A percentile compares a stretch with the other conserved stretches of the same genome.
Conservation (phyloP, 2,797 vertebrate species). For the Cephalopachus bancanus region DNA sequence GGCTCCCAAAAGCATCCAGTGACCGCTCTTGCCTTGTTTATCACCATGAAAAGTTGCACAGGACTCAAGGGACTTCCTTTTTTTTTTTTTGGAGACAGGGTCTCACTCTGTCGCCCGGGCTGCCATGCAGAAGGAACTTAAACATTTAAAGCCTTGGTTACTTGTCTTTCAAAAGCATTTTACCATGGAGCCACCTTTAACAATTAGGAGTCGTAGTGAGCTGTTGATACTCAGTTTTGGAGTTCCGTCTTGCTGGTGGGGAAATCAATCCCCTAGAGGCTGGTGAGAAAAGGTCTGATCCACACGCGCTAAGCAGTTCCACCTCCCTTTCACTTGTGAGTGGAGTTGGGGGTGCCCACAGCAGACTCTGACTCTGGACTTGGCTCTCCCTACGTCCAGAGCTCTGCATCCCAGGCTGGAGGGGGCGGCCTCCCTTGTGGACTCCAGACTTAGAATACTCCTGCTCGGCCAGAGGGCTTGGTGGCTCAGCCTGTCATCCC, state of each 20-base stretch:
- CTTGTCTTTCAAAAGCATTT: slow-evolving; percentile 3
- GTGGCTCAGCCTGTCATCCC: no score
- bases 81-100: no score
- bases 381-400: not conserved
- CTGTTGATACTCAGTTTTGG: not conserved
- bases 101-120: no score
- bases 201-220: not conserved
- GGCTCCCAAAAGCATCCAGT: not conserved
- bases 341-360: not conserved
- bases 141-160: not conserved
- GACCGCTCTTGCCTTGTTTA: not conserved
- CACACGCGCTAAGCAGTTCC: not conserved
- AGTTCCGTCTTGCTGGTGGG: not conserved
- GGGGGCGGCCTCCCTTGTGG: not conserved
- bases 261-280: not conserved
- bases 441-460: not conserved
- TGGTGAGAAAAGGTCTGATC: not conserved
- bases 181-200: not conserved
- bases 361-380: not conserved
- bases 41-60: not conserved
- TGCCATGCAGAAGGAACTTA: not conserved
- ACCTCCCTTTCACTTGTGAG: not conserved
- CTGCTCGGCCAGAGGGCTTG: no score
- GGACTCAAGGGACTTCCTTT: not conserved
- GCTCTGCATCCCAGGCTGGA: not conserved